Evolutionary conservation across 2,888 invertebrate genomes (phyloP).

Genomic region (Drosophila mettleri): DNA sequence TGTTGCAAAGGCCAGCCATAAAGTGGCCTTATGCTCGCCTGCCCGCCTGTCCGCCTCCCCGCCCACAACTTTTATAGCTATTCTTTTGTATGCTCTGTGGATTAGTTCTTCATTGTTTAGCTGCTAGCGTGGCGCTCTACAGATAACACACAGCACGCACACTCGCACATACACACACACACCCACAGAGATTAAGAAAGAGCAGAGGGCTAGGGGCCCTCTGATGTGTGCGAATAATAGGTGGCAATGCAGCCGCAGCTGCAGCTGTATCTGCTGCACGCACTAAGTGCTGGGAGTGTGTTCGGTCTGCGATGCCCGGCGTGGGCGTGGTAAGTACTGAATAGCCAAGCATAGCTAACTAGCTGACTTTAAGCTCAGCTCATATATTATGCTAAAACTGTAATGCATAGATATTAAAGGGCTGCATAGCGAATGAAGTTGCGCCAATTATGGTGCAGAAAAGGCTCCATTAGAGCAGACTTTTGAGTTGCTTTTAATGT

Average conservation of each 20-base stretch:
- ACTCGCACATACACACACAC: conserved; percentile 17
- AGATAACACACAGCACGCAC: conserved; percentile 58
- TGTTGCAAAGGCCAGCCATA: conserved; percentile 79
- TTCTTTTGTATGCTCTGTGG: conserved; percentile 78
- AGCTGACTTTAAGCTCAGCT: conserved; percentile 54
- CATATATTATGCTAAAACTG: conserved; percentile 43
- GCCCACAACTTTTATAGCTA: conserved; percentile 74
- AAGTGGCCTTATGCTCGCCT: conserved; percentile 66
- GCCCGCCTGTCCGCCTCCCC: not conserved
- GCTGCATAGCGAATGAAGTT: too few species aligned
- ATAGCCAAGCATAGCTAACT: conserved; percentile 54
- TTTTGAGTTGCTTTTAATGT: too few species aligned
- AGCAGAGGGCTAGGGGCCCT: conserved; percentile 15
- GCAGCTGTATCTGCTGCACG: conserved; percentile 9
- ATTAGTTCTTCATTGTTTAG: conserved; percentile 79
- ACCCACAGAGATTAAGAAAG: conserved; percentile 30
- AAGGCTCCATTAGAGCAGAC: not conserved
- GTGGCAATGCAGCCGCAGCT: conserved; percentile 38
- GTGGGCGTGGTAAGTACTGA: conserved; percentile 46
- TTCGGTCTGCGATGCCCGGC: too few species aligned
- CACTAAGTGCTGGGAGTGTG: conserved; percentile 46
- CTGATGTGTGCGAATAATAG: conserved; percentile 54
- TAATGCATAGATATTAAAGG: not conserved
- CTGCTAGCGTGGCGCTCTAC: conserved; percentile 70
- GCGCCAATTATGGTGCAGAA: not conserved